phyloP scores from a whole-genome alignment of 2,113 vertebrate genomes.

The Trogon melanurus region DNA sequence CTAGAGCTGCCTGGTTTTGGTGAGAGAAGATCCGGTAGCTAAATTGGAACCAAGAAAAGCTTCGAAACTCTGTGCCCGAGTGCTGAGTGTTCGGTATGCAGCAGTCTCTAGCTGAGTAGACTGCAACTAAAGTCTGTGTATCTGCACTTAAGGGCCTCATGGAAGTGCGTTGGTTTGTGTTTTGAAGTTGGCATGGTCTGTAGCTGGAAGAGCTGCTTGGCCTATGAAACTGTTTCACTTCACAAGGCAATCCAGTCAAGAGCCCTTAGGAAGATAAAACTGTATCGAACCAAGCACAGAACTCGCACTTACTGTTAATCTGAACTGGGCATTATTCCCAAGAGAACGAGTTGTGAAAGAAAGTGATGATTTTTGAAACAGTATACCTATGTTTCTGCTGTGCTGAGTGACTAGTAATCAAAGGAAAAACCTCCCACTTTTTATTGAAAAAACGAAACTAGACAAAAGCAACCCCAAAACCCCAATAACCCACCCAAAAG shows the following conservation, averaged over 20 bases:
- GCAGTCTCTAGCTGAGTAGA: not conserved
- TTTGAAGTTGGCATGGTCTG: not conserved
- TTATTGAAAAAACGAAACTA: not conserved
- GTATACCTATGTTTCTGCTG: not conserved
- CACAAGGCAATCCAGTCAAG: rapidly evolving
- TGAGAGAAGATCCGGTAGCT: not conserved
- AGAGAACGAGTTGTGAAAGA: not conserved
- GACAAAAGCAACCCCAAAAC: not conserved
- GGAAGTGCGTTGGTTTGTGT: not conserved
- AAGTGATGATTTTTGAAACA: not conserved
- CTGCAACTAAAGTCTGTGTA: not conserved
- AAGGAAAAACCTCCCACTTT: rapidly evolving
- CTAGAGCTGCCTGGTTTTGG: not conserved
- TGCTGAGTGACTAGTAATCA: not conserved
- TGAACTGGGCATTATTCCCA: not conserved
- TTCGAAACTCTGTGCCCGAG: not conserved
- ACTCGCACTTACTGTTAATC: not conserved
- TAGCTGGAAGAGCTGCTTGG: not conserved
- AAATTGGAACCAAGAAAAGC: not conserved
- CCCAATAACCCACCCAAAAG: too few species aligned
- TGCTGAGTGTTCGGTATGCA: not conserved
- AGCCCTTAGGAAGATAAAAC: not conserved
- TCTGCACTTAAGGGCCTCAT: not conserved
- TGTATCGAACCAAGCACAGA: not conserved
- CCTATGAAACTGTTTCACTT: not conserved